Evolutionary conservation across 1,140 invertebrate genomes (phyloP), one percentile per base, ranked within the genome.

Genomic region (Camponotus vicinus): DNA sequence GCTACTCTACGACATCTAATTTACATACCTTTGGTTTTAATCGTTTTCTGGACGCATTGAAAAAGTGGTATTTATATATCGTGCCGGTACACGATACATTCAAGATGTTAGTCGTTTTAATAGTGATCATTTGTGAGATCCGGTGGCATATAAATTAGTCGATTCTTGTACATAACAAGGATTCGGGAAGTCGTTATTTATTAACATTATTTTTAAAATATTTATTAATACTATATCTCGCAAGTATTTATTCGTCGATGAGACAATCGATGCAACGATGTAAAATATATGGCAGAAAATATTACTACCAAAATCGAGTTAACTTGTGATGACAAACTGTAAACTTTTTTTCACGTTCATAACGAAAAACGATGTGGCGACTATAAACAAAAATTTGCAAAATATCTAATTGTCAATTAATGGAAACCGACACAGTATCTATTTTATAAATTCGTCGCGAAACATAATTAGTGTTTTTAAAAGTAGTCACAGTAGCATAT

Each of bases 81-180:
- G 13, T 55, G n/a, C 0, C 11, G 42, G 37, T 5, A 49, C 34
- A 3, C 32, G 21, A 66, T 49, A 69, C 69, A 70, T 57, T 21
- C 21, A 45, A 27, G 6, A 18, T 49, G 40, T 61, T 73, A 27
- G 71, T 11, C 11, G 71, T 75, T 82, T 83, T 83, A 63, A 49
- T 70, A 55, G 11, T 11, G 32, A 52, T 80, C 15, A 80, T 42
- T 67, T 45, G 3, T 42, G n/a, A 21, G 21, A 45, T 59, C 40
- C 40, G 27, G 9, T 11, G 79, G 49, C 59, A 82, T 82, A 83
- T 49, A 83, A 83, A 83, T 83, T 73, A 61, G 13, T 83, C 21
- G 7, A 83, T 73, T 80, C 18, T 42, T 18, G 13, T 9, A 11
- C 11, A 9, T 37, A 83, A 75, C 27, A 18, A 13, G 32, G 49